A percentile compares a stretch with the other conserved stretches of the same genome.
These are phyloP conservation scores for Sciurus carolinensis DNA, from an alignment of 2,797 vertebrate species.

Conservation along the genomic window DNA sequence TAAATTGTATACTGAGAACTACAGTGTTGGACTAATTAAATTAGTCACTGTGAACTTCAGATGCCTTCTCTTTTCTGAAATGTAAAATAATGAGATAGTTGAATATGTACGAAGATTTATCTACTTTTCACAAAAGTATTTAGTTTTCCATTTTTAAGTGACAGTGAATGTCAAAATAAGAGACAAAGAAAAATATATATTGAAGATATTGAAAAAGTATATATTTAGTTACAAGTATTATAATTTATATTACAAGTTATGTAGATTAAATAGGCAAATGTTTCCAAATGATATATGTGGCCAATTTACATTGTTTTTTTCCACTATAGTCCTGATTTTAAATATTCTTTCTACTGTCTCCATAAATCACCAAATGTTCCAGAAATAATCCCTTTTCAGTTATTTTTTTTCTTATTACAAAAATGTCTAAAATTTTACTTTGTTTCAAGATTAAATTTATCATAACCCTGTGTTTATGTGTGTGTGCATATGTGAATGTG, in stretches of 20 bases:
- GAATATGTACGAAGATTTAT: slow-evolving; percentile 5
- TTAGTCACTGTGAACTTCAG: slow-evolving; percentile 19
- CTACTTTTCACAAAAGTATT: neutral
- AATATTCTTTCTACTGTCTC: neutral
- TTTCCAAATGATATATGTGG: slow-evolving; percentile 50
- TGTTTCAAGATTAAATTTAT: neutral
- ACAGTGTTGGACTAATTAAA: neutral
- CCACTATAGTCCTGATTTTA: slow-evolving; percentile 31
- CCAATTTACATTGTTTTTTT: neutral
- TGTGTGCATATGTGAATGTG: rapidly evolving
- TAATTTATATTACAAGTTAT: neutral
- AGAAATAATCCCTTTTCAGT: neutral
- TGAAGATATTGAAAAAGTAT: neutral
- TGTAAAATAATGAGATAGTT: slow-evolving; percentile 35
- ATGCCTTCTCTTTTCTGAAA: slow-evolving; percentile 43
- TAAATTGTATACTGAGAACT: neutral
- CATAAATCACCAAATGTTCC: slow-evolving; percentile 54
- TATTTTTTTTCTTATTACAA: neutral
- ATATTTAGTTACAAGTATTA: slow-evolving; percentile 34
- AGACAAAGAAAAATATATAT: neutral
- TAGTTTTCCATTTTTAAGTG: slow-evolving; percentile 29
- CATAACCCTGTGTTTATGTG: neutral
- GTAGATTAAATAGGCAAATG: slow-evolving; percentile 23
- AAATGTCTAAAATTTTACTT: slow-evolving; percentile 19
- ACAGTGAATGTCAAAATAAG: slow-evolving; percentile 56